Evolutionary conservation across 2,113 vertebrate genomes (phyloP), one percentile per base, ranked within the genome.

Genomic region (Colius striatus): DNA sequence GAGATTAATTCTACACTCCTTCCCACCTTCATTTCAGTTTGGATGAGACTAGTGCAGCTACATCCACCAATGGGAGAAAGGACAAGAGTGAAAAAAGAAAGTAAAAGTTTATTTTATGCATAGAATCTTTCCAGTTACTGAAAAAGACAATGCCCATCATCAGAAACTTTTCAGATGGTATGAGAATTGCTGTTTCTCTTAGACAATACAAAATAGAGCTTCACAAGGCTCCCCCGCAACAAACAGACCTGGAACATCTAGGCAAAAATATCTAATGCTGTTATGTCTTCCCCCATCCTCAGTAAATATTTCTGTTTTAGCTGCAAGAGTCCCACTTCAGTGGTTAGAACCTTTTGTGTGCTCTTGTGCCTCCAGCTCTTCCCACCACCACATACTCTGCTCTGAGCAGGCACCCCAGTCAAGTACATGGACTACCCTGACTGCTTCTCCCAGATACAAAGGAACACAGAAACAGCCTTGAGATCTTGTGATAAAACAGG

Each of bases 291-390:
- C 85, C 51, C 50, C 68, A 77, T 34, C 38, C 78, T 71, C 86
- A 92, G 65, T 61, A 96, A 95, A 85, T 84, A 90, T 66, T 85
- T 75, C n/a, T 94, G 82, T 84, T 76, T 85, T 22, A 92, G 85
- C 65, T 87, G 67, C 61, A 90, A 72, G 67, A 89, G 48, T 26
- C 71, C 62, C 45, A 77, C 22, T 75, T 78, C 29, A 48, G 55
- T 18, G 29, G 6, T 67, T 76, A 53, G 21, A 90, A 73, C 32
- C 63, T 81, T 62, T 66, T 36, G 6, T 11, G 18, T n/a, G 34
- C 26, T 84, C 15, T 73, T 80, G 82, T 67, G 43, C 78, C 34
- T 85, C 67, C 70, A 80, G 47, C 65, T 76, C n/a, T 74, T 48
- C 48, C 77, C 51, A 73, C 16, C 45, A 77, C 30, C 71, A 58